Evolutionary conservation across 2,888 invertebrate genomes (phyloP).

Genomic region (Pseudococcus jackbeardsleyi): DNA sequence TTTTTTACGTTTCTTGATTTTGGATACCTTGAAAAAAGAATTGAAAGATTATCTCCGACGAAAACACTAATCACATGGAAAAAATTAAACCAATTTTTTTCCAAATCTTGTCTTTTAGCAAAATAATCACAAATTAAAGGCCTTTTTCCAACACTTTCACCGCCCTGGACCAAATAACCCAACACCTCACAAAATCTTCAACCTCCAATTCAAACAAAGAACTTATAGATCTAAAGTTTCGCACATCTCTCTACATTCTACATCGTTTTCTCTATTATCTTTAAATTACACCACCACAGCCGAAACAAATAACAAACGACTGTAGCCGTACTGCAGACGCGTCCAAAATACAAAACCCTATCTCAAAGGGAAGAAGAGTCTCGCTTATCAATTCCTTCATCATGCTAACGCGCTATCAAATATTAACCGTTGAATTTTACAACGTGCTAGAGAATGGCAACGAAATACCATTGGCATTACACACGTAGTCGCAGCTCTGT

Average conservation of each 20-base stretch:
- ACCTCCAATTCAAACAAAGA: too few species aligned
- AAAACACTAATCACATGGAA: too few species aligned
- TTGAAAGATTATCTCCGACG: too few species aligned
- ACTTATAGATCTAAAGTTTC: background rate
- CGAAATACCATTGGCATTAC: slow-evolving; percentile 36
- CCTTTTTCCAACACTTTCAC: too few species aligned
- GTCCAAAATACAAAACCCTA: background rate
- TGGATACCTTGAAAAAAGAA: too few species aligned
- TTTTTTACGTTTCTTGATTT: too few species aligned
- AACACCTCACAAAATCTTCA: too few species aligned
- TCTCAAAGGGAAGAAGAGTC: background rate
- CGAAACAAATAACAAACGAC: slow-evolving; percentile 17
- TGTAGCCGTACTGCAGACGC: background rate
- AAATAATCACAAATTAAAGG: too few species aligned
- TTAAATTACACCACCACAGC: slow-evolving; percentile 15
- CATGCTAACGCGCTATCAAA: slow-evolving; percentile 43
- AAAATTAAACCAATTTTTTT: too few species aligned
- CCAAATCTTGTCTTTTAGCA: too few species aligned
- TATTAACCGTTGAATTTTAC: slow-evolving; percentile 51
- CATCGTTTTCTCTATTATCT: background rate
- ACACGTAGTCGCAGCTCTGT: background rate
- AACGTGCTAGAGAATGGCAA: slow-evolving; percentile 29
- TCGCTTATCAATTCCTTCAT: slow-evolving; percentile 37
- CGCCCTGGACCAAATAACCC: too few species aligned
- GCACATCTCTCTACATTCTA: background rate